Evolutionary conservation across 2,797 vertebrate genomes (phyloP), one percentile per base, ranked within the genome.

Genomic region (Smutsia temminckii): DNA sequence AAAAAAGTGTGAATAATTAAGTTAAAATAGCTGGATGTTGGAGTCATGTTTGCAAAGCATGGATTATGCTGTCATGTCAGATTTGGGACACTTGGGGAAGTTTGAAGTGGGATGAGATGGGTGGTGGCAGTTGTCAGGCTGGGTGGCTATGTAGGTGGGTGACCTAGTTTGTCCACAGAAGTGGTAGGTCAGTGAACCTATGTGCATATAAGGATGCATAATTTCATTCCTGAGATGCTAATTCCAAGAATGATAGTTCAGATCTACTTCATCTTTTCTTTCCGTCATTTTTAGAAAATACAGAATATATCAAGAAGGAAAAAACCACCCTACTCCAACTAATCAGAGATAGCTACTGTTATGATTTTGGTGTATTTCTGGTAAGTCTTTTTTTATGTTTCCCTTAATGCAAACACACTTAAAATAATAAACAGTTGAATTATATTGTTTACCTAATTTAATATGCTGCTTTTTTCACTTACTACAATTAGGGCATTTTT

Each of bases 1-100:
- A 87, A 87, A 85, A 71, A 32, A 64, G 5, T 16, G 72, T 90
- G 85, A 93, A 88, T 92, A 94, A 83, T 86, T 88, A 85, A 91
- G 34, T 59, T 69, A 40, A 63, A 89, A 68, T n/a, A 85, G 57
- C 63, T 91, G 57, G 4, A 37, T 87, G 72, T 63, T 64, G 42
- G 42, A 85, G 20, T 93, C 57, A 10, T 55, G 57, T 86, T 64
- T 94, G 81, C 75, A 89, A 53, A 69, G 40, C 27, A 32, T 68
- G 68, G 66, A 71, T 55, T 53, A 91, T 23, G 4, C 21, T 51
- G 25, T 92, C 51, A 27, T 32, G 61, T 85, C 84, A 69, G 63
- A 69, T 37, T 57, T 59, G 79, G 85, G 74, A 71, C 8, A 64
- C 6, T 63, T n/a, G 46, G 23, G 74, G 69, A 81, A 40, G 40